A percentile compares a stretch with the other conserved stretches of the same genome.
These are phyloP conservation scores for Bemisia tabaci DNA, from an alignment of 1,140 invertebrate genomes.

Conservation along the genomic window DNA sequence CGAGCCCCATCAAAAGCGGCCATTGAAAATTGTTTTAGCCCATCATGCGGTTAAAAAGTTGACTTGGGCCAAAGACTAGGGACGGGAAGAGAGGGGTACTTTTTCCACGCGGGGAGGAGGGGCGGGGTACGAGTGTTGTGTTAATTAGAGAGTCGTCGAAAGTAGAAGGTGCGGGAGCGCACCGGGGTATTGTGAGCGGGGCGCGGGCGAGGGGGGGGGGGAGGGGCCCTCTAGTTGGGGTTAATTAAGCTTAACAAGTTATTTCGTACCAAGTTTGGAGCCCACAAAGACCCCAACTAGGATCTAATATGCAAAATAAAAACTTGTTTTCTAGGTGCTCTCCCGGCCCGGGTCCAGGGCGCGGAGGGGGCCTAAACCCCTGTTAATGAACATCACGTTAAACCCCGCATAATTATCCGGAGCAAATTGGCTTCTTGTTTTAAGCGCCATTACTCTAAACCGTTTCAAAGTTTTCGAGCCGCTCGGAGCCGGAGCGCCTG, in stretches of 20 bases:
- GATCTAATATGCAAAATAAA: conserved; percentile 13
- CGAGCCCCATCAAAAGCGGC: too few species aligned
- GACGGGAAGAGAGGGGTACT: too few species aligned
- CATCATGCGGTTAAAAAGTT: too few species aligned
- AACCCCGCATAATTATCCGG: conserved; percentile 7
- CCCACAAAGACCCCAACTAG: not conserved
- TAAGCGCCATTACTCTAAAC: not conserved
- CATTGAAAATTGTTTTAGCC: too few species aligned
- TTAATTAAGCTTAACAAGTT: conserved; percentile 15
- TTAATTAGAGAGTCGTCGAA: conserved; percentile 8
- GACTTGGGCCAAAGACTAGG: too few species aligned
- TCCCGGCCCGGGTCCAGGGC: not conserved
- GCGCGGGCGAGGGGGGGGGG: not conserved
- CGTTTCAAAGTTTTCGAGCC: not conserved
- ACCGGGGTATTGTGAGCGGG: not conserved
- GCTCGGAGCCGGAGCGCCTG: too few species aligned
- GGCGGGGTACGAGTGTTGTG: conserved; percentile 4
- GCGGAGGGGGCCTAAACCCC: conserved; percentile 1
- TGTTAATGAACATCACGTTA: conserved; percentile 8
- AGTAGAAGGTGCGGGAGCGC: not conserved
- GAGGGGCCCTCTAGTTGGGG: conserved; percentile 12
- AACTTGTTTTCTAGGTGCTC: conserved; percentile 6
- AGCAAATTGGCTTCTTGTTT: conserved; percentile 3
- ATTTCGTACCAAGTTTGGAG: conserved; percentile 13
- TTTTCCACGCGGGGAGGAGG: too few species aligned